Conservation (phyloP, 23 tunicate genomes). For the Phallusia fumigata region DNA sequence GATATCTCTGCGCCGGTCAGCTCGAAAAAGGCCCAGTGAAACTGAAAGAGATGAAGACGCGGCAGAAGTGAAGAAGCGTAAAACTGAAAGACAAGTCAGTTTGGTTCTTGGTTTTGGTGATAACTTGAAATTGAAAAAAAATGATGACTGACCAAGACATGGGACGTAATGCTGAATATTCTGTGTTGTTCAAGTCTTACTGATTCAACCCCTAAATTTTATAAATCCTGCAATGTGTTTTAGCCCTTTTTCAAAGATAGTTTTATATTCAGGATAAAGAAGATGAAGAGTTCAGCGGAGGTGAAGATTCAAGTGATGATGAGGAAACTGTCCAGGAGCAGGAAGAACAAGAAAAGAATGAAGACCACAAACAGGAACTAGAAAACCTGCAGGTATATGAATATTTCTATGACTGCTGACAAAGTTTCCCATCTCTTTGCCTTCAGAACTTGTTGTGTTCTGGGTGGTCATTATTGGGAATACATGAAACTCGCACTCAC, state of each 20-base stretch:
- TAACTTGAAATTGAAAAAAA: not conserved
- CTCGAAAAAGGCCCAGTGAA: constrained; percentile 62
- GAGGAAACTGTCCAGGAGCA: constrained; percentile 76
- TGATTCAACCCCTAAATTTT: not conserved
- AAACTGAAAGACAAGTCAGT: not conserved
- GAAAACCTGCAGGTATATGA: constrained; percentile 50
- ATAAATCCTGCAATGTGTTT: too few species aligned
- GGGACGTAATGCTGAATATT: constrained; percentile 73
- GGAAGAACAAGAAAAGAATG: constrained; percentile 52
- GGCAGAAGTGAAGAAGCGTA: constrained; percentile 13
- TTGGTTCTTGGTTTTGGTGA: not conserved
- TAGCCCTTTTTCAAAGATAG: too few species aligned
- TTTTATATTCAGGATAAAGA: not conserved
- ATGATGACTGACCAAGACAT: constrained; percentile 12
- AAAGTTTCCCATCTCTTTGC: constrained; percentile 43
- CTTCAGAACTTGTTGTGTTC: not conserved
- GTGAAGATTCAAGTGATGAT: constrained; percentile 53
- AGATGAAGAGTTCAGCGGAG: constrained; percentile 54
- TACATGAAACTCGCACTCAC: constrained; percentile 16
- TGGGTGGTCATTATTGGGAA: constrained; percentile 41
- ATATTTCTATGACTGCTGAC: not conserved
- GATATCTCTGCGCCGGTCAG: constrained; percentile 79
- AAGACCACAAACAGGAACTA: constrained; percentile 68
- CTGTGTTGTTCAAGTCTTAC: constrained; percentile 47
- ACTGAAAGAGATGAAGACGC: constrained; percentile 26